These are phyloP conservation scores for Papilio machaon DNA, from an alignment of 1,140 invertebrate genomes.

Conservation along the genomic window DNA sequence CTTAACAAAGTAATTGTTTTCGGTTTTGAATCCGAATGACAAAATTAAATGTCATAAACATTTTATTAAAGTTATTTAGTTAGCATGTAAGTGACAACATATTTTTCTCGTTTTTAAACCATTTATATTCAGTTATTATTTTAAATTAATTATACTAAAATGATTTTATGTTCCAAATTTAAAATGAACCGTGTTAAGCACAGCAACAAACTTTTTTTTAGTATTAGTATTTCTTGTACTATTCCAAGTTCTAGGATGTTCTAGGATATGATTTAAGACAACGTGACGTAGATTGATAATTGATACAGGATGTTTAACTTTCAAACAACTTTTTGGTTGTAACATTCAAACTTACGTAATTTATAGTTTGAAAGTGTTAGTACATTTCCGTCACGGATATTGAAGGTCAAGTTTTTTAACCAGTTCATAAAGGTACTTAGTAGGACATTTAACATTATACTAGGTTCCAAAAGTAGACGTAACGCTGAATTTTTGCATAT, in stretches of 20 bases:
- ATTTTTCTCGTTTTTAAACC: too few species aligned
- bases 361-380: neutral
- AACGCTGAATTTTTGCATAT: neutral
- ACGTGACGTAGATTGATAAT: neutral
- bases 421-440: neutral
- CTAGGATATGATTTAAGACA: too few species aligned
- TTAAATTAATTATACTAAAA: neutral
- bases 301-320: neutral
- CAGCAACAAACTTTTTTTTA: neutral
- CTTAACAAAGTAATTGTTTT: neutral
- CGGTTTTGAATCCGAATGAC: neutral
- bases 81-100: too few species aligned
- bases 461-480: neutral
- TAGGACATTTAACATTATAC: neutral
- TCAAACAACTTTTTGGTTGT: neutral
- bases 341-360: neutral
- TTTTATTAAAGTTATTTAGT: too few species aligned
- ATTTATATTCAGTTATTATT: too few species aligned
- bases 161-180: neutral
- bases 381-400: conserved; percentile 1
- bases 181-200: too few species aligned
- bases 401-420: neutral
- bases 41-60: neutral
- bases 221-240: neutral
- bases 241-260: neutral